Conservation (phyloP, 2,888 invertebrate genomes). For the Tipula unca region DNA sequence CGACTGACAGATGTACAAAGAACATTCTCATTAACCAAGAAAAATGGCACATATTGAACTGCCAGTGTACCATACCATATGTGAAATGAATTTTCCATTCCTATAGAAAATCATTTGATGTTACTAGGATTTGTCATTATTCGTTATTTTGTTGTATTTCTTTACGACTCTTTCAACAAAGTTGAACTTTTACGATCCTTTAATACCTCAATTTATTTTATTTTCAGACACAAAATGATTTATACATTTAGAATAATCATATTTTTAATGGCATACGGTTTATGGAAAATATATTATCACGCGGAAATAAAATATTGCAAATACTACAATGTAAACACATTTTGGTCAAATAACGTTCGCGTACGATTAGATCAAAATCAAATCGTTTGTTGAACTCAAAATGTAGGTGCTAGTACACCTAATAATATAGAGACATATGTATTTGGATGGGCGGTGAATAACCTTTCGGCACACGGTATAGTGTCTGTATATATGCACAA, state of each 20-base stretch:
- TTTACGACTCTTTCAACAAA: background rate
- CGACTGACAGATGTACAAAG: too few species aligned
- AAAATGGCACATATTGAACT: too few species aligned
- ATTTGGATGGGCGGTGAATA: background rate
- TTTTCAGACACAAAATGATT: background rate
- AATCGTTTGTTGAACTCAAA: background rate
- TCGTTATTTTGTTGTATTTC: background rate
- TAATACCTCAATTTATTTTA: background rate
- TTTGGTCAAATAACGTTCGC: background rate
- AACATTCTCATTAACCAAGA: too few species aligned
- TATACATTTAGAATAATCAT: background rate
- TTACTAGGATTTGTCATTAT: background rate
- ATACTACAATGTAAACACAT: background rate
- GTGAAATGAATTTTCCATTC: background rate
- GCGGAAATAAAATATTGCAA: background rate
- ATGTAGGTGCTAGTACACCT: background rate
- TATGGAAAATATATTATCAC: background rate
- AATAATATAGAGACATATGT: too few species aligned
- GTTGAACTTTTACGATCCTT: background rate
- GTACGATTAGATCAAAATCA: background rate
- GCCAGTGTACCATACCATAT: too few species aligned
- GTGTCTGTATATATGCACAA: background rate
- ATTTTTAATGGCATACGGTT: background rate
- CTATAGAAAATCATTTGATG: background rate
- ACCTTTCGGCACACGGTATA: background rate